Evolutionary conservation across 1,140 invertebrate species (phyloP), one percentile per base, ranked within the genome.

Genomic region (Ostrea edulis): DNA sequence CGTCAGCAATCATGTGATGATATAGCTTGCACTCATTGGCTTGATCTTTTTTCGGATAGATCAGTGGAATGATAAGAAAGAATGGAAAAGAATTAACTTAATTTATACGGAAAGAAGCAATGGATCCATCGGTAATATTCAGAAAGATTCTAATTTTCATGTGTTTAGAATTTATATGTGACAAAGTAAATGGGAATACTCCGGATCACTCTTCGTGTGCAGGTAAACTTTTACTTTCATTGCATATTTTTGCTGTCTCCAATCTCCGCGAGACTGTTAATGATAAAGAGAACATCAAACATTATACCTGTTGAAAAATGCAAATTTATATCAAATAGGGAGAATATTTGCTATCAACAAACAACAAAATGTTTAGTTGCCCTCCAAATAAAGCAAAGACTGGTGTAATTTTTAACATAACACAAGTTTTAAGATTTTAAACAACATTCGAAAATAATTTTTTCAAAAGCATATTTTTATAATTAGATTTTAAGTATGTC

Each of bases 1-100:
- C 68, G 68, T 77, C 68, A 77, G 68, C 68, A 77, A 77, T 77
- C 68, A 77, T 77, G 68, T 77, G 68, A 77, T 77, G 25, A 77
- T 77, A 77, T 35, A 77, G 68, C 68, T 77, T 77, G 68, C 25
- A 77, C 29, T 77, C 68, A 77, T 77, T 77, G 68, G 68, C 68
- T 77, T 77, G 68, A 29, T 77, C 68, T 77, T 77, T 77, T 68
- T 77, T 77, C 25, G 68, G 68, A 22, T 25, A 29, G 68, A 77
- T 77, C 68, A 35, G 68, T 29, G 68, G 29, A 77, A 29, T 35
- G 68, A 77, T 77, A 77, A 62, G 58, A 62, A 77, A 77, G 68
- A 77, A 77, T 77, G 68, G 68, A 29, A 77, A 77, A 77, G n/a
- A 20, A 35, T 77, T 77, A 77, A 77, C 68, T 77, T 77, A 77